These are phyloP conservation scores for Torymus aiolomorphi DNA, from an alignment of 2,888 invertebrate species.

Conservation along the genomic window DNA sequence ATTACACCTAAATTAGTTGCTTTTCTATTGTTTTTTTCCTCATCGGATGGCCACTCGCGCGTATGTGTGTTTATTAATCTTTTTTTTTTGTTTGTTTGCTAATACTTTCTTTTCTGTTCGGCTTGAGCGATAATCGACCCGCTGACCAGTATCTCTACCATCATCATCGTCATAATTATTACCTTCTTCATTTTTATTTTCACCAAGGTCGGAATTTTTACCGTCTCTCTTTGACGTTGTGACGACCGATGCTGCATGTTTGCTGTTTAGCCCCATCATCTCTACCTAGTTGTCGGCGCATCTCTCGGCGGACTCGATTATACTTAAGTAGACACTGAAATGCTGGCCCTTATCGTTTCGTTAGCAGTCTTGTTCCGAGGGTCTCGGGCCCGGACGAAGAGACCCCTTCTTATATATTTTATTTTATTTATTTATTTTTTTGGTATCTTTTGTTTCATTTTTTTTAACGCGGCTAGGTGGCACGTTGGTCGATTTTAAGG, in stretches of 20 bases:
- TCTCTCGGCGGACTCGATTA: conserved; percentile 24
- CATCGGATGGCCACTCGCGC: too few relatives aligned
- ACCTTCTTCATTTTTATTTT: too few relatives aligned
- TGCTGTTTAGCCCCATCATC: not conserved
- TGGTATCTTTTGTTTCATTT: conserved; percentile 25
- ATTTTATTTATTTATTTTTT: conserved; percentile 34
- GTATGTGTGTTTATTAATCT: not conserved
- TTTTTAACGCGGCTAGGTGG: conserved; percentile 61
- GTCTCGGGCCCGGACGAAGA: conserved; percentile 59
- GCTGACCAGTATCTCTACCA: not conserved
- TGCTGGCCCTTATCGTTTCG: conserved; percentile 59
- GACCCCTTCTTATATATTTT: conserved; percentile 29
- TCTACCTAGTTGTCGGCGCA: not conserved
- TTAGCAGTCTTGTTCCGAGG: conserved; percentile 64
- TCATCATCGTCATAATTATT: too few relatives aligned
- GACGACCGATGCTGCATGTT: too few relatives aligned
- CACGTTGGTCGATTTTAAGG: conserved; percentile 68
- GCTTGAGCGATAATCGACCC: conserved; percentile 37
- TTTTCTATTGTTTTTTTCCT: conserved; percentile 4
- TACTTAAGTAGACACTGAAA: conserved; percentile 50
- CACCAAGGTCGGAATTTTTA: too few relatives aligned
- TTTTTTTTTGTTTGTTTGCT: conserved; percentile 18
- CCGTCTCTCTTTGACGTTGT: too few relatives aligned
- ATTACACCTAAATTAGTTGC: not conserved
- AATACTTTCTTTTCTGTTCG: conserved; percentile 41